Percentiles rank a stretch among this genome's conserved stretches.
Evolutionary conservation across 2,113 vertebrate genomes (phyloP).

Genomic region (Lanius ludovicianus): DNA sequence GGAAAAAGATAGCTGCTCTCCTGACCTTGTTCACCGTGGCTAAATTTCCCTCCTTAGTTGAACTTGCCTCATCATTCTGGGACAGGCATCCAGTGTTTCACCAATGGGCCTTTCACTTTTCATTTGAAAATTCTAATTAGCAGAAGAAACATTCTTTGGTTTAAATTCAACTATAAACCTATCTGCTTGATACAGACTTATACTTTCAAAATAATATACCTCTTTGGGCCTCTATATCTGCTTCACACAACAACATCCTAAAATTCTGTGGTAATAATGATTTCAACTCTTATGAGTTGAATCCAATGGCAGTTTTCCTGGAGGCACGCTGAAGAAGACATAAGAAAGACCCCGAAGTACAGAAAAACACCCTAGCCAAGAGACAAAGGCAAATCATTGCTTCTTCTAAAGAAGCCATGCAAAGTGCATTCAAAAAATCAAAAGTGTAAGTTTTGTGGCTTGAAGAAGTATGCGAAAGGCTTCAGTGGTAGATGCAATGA

Average conservation of each 20-base stretch:
- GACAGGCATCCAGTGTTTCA: not conserved
- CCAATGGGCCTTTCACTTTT: not conserved
- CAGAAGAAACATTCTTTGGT: not conserved
- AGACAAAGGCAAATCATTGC: not conserved
- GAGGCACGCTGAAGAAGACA: not conserved
- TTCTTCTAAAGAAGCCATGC: not conserved
- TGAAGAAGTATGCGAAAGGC: not conserved
- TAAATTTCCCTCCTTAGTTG: not conserved
- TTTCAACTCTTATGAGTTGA: not conserved
- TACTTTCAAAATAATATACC: not conserved
- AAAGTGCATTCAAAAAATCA: not conserved
- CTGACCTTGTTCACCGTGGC: not conserved
- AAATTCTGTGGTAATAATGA: not conserved
- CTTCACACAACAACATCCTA: not conserved
- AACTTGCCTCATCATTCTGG: not conserved
- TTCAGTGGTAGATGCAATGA: not conserved
- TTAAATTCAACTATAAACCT: not conserved
- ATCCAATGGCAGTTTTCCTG: not conserved
- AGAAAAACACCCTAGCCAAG: not conserved
- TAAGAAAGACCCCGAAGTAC: not conserved
- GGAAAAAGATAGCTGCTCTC: not conserved
- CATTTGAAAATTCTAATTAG: not conserved
- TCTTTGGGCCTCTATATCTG: not conserved
- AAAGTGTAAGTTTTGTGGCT: not conserved
- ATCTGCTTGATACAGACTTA: not conserved